phyloP scores from a whole-genome alignment of 2,888 invertebrate genomes.

The Andrena chrysosceles region DNA sequence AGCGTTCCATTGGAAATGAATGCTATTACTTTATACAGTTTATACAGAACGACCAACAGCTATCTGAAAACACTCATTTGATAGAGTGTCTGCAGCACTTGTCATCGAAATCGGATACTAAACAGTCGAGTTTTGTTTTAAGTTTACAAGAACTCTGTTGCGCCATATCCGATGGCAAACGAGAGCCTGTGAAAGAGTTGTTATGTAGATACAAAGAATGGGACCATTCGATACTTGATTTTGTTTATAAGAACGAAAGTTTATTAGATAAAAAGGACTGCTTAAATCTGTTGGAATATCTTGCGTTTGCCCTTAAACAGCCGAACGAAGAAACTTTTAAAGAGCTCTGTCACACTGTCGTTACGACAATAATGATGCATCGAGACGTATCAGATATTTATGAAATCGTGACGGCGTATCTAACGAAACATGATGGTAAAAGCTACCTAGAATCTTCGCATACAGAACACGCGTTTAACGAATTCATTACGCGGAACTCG shows the following conservation, averaged over 20 bases:
- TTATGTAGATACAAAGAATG: constrained; percentile 76
- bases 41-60: constrained; percentile 59
- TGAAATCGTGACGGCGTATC: constrained; percentile 71
- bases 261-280: constrained; percentile 72
- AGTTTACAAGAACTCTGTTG: constrained; percentile 72
- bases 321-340: constrained; percentile 61
- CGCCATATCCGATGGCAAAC: constrained; percentile 64
- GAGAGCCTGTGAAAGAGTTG: constrained; percentile 71
- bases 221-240: constrained; percentile 71
- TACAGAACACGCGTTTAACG: constrained; percentile 69
- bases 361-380: constrained; percentile 65
- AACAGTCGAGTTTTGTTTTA: constrained; percentile 43
- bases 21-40: constrained; percentile 75
- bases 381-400: constrained; percentile 71
- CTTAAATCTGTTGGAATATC: constrained; percentile 73
- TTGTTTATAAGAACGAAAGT: constrained; percentile 58
- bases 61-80: constrained; percentile 70
- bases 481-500: constrained; percentile 70
- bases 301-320: constrained; percentile 66
- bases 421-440: constrained; percentile 72
- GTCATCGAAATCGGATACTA: constrained; percentile 71
- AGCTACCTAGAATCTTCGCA: constrained; percentile 68
- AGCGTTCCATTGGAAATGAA: constrained; percentile 78
- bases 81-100: constrained; percentile 75
- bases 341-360: constrained; percentile 58